phyloP scores from a whole-genome alignment of 2,797 vertebrate species.

The Chrysocyon brachyurus region DNA sequence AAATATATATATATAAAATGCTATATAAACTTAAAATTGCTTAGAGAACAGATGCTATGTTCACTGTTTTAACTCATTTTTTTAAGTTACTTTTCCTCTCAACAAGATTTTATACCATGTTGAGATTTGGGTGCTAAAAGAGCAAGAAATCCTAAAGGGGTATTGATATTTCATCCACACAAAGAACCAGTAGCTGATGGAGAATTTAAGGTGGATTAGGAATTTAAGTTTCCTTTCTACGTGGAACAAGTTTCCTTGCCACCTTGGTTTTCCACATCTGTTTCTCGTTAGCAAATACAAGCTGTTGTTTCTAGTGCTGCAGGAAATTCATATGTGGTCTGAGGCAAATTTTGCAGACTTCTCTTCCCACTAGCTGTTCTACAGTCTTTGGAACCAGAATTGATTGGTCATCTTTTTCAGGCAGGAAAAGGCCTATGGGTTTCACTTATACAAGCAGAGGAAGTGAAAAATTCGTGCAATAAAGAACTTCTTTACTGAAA shows the following conservation, averaged over 20 bases:
- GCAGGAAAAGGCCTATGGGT: not conserved
- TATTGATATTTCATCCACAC: slow-evolving; percentile 61
- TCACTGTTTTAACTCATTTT: slow-evolving; percentile 63
- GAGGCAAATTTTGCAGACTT: slow-evolving; percentile 39
- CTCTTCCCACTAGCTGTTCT: not conserved
- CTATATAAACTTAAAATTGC: slow-evolving; percentile 19
- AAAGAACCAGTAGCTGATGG: slow-evolving; percentile 70
- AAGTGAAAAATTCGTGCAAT: not conserved
- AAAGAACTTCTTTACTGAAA: slow-evolving; percentile 47
- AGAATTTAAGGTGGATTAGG: slow-evolving; percentile 72
- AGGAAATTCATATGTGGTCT: slow-evolving; percentile 52
- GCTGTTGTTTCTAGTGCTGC: slow-evolving; percentile 66
- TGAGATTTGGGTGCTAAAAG: slow-evolving; percentile 57
- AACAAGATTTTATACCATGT: slow-evolving; percentile 66
- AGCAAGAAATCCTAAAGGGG: slow-evolving; percentile 40
- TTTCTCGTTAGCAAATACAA: slow-evolving; percentile 72
- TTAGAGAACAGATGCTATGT: slow-evolving; percentile 46
- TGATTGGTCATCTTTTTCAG: slow-evolving; percentile 47
- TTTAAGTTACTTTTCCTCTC: slow-evolving; percentile 64
- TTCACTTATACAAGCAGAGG: not conserved
- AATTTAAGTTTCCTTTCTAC: slow-evolving; percentile 55
- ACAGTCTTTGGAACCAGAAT: not conserved
- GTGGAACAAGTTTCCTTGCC: slow-evolving; percentile 68
- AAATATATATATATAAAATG: too few relatives aligned
- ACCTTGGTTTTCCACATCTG: slow-evolving; percentile 77